Base-by-base conservation (phyloP, 2,888 invertebrate genomes). In the Acrobeloides nanus region DNA sequence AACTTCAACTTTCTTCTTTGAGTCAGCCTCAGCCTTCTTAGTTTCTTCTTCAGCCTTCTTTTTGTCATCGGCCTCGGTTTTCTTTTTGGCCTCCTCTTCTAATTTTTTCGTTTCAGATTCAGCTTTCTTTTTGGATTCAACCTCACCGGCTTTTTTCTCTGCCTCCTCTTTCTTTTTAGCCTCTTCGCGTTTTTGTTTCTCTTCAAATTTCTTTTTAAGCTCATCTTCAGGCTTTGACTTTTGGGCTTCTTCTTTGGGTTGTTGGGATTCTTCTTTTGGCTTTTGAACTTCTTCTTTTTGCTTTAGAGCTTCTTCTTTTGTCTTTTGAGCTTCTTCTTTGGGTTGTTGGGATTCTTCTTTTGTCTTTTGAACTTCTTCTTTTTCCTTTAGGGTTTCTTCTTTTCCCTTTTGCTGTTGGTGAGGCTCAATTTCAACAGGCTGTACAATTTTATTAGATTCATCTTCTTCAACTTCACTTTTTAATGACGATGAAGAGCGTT, bases 281-380 rank as follows among this genome's bases (percentile, higher is more conserved):
- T 29, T 23, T 46, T 20, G 40, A 38, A 15, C 24, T n/a, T n/a
- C n/a, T 8, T 34, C 12, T 24, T 35, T 35, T 10, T 15, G 4
- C 24, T 35, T 24, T 2, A 2, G 21, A 4, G 20, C 24, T 4
- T 35, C 24, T 4, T 35, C 24, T 27, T 37, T n/a, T n/a, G n/a
- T n/a, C n/a, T n/a, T n/a, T 33, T 34, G 15, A 51, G 48, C 20
- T 49, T 41, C 35, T 53, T 49, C 41, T 52, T 56, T n/a, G n/a
- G n/a, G n/a, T n/a, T n/a, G n/a, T n/a, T n/a, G n/a, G n/a, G n/a
- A n/a, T n/a, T n/a, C n/a, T n/a, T n/a, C n/a, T n/a, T n/a, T n/a
- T n/a, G n/a, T n/a, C n/a, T n/a, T n/a, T n/a, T n/a, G n/a, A n/a
- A n/a, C n/a, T n/a, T n/a, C n/a, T n/a, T n/a, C n/a, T n/a, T n/a